phyloP scores from a whole-genome alignment of 2,797 vertebrate genomes.

The Valencia hispanica region DNA sequence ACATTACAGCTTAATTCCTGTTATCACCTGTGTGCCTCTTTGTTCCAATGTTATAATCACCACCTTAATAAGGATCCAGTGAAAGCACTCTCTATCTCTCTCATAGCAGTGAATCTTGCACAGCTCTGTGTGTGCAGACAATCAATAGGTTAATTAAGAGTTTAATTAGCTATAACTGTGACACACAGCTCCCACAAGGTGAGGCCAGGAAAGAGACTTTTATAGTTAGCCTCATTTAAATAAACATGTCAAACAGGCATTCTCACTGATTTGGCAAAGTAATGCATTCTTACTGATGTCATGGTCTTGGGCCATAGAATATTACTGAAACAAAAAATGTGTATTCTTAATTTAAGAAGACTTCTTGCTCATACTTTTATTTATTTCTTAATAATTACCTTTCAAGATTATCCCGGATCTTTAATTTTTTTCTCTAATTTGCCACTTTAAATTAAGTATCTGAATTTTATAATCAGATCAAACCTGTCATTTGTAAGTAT shows the following conservation, averaged over 20 bases:
- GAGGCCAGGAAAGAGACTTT: slow-evolving; percentile 41
- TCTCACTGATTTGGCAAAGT: slow-evolving; percentile 29
- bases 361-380: not conserved
- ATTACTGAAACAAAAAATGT: not conserved
- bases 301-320: slow-evolving; percentile 18
- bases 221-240: slow-evolving; percentile 29
- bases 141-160: slow-evolving; percentile 73
- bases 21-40: not conserved
- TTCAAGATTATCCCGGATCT: not conserved
- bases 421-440: not conserved
- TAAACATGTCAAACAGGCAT: slow-evolving; percentile 28
- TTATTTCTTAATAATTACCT: too few relatives aligned
- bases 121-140: slow-evolving; percentile 35
- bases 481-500: not conserved
- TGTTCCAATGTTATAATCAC: slow-evolving; percentile 18
- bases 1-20: not conserved
- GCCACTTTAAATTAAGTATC: not conserved
- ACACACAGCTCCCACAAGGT: slow-evolving; percentile 54
- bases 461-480: not conserved
- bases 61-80: slow-evolving; percentile 27
- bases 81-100: slow-evolving; percentile 21
- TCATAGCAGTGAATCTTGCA: slow-evolving; percentile 35
- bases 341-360: not conserved
- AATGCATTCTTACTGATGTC: slow-evolving; percentile 1
- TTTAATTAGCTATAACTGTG: slow-evolving; percentile 63